Base-by-base conservation (phyloP, 2,888 invertebrate species). In the Tigriopus californicus region DNA sequence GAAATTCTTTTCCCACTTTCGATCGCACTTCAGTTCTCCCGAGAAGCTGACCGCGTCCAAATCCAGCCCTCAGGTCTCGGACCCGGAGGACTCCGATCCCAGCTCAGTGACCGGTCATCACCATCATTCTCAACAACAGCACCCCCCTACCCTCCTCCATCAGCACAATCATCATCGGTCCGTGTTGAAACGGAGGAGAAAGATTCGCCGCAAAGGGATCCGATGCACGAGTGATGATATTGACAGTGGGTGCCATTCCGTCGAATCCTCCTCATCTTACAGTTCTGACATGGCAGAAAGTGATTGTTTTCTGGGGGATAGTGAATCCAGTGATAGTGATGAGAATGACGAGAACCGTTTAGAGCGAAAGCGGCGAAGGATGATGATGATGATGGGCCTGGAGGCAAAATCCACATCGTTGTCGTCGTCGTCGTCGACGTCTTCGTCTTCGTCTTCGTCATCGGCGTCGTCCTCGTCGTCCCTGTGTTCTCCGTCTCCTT, bases 241-340 rank as follows among this genome's bases (percentile, higher is more conserved):
- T 13, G 49, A 49, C 49, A 49, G 49, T 49, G 49, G 49, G 22
- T 49, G 49, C 22, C 49, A 49, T 49, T 53, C 53, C 15, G 42
- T 46, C 25, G 24, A 11, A 6, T 33, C 18, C 13, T 33, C 40
- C 33, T 18, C 18, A 10, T 33, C 41, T 46, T 33, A 15, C 18
- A 58, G 51, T 15, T 15, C 22, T 33, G 54, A 22, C n/a, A 22
- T 25, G 15, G 33, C 15, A 12, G 20, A n/a, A 13, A 58, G 51
- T 56, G 60, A 60, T 33, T 54, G 51, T 24, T 44, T 18, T 22
- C 48, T 33, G n/a, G 60, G 55, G 8, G 55, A 60, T 47, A 41
- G 41, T 13, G 60, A 60, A 40, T 22, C 24, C n/a, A 47, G 48
- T 56, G 54, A 55, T 22, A 53, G 41, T 18, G 60, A 60, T 56